A percentile compares a stretch with the other conserved stretches of the same genome.
Evolutionary conservation across 2,888 invertebrate genomes (phyloP).

Genomic region (Acanthococcus lagerstroemiae): DNA sequence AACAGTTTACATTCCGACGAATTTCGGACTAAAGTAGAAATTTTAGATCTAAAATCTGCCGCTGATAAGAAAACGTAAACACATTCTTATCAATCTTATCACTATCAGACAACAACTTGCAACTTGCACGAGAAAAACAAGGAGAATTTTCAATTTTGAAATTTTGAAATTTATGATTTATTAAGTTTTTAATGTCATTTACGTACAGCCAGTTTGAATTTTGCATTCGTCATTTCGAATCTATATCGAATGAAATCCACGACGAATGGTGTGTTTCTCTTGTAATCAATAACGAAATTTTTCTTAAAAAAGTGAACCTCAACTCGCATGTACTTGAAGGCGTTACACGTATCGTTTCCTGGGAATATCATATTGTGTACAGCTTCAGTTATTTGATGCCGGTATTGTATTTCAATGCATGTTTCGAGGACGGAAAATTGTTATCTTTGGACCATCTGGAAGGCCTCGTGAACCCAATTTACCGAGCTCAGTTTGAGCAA

Average conservation of each 20-base stretch:
- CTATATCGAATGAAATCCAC: not conserved
- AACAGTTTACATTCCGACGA: too few species aligned
- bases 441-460: constrained; percentile 35
- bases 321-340: not conserved
- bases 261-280: constrained; percentile 5
- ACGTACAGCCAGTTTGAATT: not conserved
- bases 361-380: constrained; percentile 41
- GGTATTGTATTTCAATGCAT: constrained; percentile 50
- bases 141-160: too few species aligned
- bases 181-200: not conserved
- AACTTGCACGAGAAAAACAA: too few species aligned
- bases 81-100: too few species aligned
- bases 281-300: not conserved
- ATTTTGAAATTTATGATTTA: too few species aligned
- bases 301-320: not conserved
- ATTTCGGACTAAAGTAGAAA: too few species aligned
- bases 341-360: constrained; percentile 19
- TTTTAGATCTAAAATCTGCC: too few species aligned
- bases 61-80: too few species aligned
- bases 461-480: constrained; percentile 4
- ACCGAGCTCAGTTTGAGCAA: constrained; percentile 49
- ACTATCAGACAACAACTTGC: too few species aligned
- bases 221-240: not conserved
- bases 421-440: constrained; percentile 40
- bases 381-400: constrained; percentile 38